Evolutionary conservation across 2,113 vertebrate species (phyloP).

Genomic region (Pygoscelis adeliae): DNA sequence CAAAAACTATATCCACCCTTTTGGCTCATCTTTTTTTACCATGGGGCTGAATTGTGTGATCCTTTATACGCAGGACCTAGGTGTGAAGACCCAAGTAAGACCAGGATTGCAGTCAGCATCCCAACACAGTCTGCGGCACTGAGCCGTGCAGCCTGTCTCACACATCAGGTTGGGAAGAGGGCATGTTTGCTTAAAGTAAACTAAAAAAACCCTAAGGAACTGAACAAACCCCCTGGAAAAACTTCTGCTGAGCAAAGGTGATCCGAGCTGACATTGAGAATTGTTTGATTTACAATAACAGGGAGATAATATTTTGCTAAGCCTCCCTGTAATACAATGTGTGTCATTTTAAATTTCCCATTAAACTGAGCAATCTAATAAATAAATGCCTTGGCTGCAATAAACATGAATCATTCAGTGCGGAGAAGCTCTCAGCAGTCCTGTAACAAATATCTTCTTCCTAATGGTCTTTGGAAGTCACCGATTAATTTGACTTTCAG

Average conservation of each 20-base stretch:
- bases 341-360: conserved; percentile 68
- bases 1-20: background rate
- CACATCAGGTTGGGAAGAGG: background rate
- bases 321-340: conserved; percentile 65
- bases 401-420: conserved; percentile 67
- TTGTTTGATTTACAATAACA: conserved; percentile 70
- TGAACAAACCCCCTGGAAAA: background rate
- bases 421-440: conserved; percentile 41
- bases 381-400: conserved; percentile 63
- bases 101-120: background rate
- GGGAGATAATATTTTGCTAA: conserved; percentile 72
- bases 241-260: conserved; percentile 52
- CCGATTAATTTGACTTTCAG: conserved; percentile 59
- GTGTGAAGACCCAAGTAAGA: background rate
- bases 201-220: background rate
- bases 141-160: background rate
- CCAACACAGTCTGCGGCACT: background rate
- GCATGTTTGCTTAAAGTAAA: background rate
- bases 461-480: conserved; percentile 51
- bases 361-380: conserved; percentile 65
- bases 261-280: conserved; percentile 61
- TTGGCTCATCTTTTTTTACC: background rate
- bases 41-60: background rate
- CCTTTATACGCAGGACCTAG: background rate
- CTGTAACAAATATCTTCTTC: conserved; percentile 36